Evolutionary conservation across 2,113 vertebrate species (phyloP).

Genomic region (Pelvicachromis taeniatus): DNA sequence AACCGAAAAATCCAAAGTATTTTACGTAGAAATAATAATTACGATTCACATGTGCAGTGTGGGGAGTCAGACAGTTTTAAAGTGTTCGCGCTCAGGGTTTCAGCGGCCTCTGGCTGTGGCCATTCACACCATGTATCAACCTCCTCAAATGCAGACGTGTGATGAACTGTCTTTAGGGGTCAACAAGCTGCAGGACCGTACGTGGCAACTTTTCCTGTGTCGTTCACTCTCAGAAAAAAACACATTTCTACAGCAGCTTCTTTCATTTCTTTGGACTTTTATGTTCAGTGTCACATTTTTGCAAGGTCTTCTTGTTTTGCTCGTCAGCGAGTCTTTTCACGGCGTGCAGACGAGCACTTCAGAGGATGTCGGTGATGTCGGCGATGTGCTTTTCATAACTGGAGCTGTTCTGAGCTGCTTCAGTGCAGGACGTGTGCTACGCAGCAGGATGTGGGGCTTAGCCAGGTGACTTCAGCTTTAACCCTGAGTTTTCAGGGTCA

Average conservation of each 20-base stretch:
- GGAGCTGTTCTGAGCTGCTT: background rate
- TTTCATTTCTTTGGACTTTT: background rate
- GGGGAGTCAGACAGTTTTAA: background rate
- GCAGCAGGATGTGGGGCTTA: background rate
- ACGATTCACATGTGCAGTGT: background rate
- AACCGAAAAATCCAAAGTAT: background rate
- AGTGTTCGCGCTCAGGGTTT: background rate
- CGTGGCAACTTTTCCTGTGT: background rate
- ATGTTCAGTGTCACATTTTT: background rate
- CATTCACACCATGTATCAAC: background rate
- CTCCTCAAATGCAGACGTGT: background rate
- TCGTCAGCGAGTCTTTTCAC: background rate
- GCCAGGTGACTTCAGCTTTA: background rate
- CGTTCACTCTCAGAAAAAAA: background rate
- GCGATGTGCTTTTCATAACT: background rate
- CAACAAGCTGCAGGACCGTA: accelerated
- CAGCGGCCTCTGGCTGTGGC: accelerated
- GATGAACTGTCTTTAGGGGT: background rate
- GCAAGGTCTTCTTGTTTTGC: background rate
- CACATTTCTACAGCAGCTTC: accelerated
- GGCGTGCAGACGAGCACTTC: background rate
- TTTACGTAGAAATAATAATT: accelerated
- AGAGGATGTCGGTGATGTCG: background rate
- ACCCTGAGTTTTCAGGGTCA: background rate
- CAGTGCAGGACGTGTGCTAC: background rate